These are phyloP conservation scores for Thunnus maccoyii DNA, from an alignment of 2,113 vertebrate genomes.

Conservation along the genomic window DNA sequence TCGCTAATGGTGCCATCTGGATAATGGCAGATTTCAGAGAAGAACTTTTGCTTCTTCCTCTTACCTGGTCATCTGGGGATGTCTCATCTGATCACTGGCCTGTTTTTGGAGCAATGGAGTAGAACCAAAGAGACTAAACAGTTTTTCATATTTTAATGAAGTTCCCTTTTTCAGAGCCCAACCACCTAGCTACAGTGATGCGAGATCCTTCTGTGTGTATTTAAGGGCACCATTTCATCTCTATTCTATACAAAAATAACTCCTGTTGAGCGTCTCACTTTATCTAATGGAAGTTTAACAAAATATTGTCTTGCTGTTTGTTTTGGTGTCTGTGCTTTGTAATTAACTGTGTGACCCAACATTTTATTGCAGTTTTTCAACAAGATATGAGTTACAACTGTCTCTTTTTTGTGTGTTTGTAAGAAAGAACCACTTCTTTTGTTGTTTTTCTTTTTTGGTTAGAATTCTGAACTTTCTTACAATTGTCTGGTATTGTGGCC, in stretches of 20 bases:
- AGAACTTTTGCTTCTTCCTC: constrained; percentile 84
- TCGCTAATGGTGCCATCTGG: constrained; percentile 89
- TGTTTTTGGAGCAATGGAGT: constrained; percentile 77
- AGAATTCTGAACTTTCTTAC: constrained; percentile 61
- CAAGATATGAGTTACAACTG: neutral
- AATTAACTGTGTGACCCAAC: constrained; percentile 45
- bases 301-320: constrained; percentile 53
- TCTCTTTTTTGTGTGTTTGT: constrained; percentile 6
- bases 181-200: constrained; percentile 2
- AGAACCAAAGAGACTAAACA: constrained; percentile 80
- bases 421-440: constrained; percentile 29
- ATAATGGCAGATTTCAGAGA: constrained; percentile 85
- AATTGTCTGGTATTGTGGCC: constrained; percentile 69
- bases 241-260: constrained; percentile 58
- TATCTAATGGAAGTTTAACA: constrained; percentile 53
- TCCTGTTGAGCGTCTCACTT: constrained; percentile 61
- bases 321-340: constrained; percentile 33
- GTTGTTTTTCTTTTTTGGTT: constrained; percentile 38
- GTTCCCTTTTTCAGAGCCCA: constrained; percentile 58
- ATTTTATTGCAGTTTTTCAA: constrained; percentile 38
- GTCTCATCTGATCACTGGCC: constrained; percentile 78
- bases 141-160: constrained; percentile 83
- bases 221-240: constrained; percentile 61
- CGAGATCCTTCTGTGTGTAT: constrained; percentile 39
- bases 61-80: constrained; percentile 86